phyloP scores from a whole-genome alignment of 2,888 invertebrate species.

The Drosophila formosana region DNA sequence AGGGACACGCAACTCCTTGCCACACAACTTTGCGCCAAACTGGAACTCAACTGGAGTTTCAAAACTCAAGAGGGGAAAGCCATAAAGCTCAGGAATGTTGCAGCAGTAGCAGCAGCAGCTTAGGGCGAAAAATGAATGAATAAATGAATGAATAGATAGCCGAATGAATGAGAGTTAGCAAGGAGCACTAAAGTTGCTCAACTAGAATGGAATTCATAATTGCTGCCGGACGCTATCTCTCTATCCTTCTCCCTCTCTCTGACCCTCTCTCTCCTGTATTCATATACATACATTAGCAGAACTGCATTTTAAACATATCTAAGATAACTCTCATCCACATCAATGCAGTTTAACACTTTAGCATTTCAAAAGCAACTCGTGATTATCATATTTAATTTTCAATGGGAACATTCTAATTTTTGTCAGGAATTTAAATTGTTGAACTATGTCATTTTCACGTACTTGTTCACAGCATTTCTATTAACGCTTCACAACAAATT shows the following conservation, averaged over 20 bases:
- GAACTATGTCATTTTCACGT: conserved; percentile 1
- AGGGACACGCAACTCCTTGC: conserved; percentile 38
- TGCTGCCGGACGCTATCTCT: conserved; percentile 34
- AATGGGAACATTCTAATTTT: not conserved
- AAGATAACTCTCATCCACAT: not conserved
- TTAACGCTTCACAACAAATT: conserved; percentile 28
- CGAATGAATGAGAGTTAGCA: conserved; percentile 49
- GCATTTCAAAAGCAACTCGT: not conserved
- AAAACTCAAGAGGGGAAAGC: conserved; percentile 39
- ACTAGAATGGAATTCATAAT: conserved; percentile 62
- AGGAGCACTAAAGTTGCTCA: conserved; percentile 48
- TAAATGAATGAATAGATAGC: conserved; percentile 71
- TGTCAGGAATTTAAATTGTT: conserved; percentile 6
- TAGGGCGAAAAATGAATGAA: conserved; percentile 57
- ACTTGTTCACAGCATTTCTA: conserved; percentile 19
- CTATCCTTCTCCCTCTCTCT: not conserved
- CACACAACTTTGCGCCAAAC: conserved; percentile 38
- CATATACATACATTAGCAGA: conserved; percentile 10
- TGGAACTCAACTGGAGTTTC: conserved; percentile 36
- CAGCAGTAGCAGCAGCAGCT: conserved; percentile 35
- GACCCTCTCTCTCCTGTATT: not conserved
- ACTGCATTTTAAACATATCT: conserved; percentile 17
- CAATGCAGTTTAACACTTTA: not conserved
- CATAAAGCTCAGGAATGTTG: conserved; percentile 43
- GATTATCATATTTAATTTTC: conserved; percentile 4